These are phyloP conservation scores for Carterocephalus palaemon DNA, from an alignment of 2,888 invertebrate species.

Conservation along the genomic window DNA sequence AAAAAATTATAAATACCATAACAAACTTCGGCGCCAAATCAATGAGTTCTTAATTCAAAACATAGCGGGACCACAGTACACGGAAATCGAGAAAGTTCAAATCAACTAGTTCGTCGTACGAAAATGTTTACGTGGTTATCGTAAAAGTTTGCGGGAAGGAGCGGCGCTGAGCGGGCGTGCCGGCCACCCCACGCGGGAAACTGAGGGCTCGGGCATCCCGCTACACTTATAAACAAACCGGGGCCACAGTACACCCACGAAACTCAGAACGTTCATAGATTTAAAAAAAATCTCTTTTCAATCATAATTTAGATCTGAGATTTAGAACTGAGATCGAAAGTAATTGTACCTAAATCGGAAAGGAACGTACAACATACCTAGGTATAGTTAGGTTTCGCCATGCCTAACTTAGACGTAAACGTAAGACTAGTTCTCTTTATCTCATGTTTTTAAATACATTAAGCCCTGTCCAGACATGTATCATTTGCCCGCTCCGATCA, in stretches of 20 bases:
- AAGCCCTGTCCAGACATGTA: no score
- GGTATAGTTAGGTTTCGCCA: no score
- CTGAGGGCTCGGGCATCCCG: conserved; percentile 48
- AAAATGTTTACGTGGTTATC: conserved; percentile 22
- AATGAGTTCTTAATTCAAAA: conserved; percentile 11
- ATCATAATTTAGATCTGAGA: no score
- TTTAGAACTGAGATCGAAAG: no score
- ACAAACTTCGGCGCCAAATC: conserved; percentile 1
- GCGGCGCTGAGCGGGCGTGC: conserved; percentile 25
- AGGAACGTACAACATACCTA: no score
- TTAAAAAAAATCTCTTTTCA: no score
- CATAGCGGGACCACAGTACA: conserved; percentile 7
- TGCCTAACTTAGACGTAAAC: no score
- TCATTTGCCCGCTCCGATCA: no score
- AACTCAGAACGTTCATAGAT: conserved; percentile 22
- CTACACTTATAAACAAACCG: conserved; percentile 52
- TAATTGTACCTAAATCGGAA: no score
- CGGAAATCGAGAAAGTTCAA: not conserved
- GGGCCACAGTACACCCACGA: conserved; percentile 30
- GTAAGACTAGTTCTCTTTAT: no score
- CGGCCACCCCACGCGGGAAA: conserved; percentile 49
- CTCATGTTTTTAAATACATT: not conserved
- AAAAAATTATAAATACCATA: conserved; percentile 12
- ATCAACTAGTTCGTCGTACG: conserved; percentile 1
- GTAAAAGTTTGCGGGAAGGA: conserved; percentile 32